A percentile compares a stretch with the other conserved stretches of the same genome.
Evolutionary conservation across 2,113 vertebrate species (phyloP).

Genomic region (Prolemur simus): DNA sequence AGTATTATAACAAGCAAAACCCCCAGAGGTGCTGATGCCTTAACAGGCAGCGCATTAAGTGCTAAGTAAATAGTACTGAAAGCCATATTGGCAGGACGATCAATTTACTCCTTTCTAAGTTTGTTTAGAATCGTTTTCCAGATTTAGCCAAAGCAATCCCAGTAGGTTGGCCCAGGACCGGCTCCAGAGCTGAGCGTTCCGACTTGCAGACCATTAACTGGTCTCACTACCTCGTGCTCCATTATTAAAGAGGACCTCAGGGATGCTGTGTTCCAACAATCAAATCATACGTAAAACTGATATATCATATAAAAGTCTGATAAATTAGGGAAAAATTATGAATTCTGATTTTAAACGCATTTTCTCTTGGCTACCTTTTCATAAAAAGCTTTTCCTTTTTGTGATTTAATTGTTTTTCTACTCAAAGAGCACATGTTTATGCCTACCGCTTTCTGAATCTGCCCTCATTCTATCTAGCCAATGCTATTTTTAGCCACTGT

Average conservation of each 20-base stretch:
- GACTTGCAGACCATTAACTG: neutral
- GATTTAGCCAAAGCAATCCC: neutral
- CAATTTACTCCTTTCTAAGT: neutral
- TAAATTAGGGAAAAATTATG: neutral
- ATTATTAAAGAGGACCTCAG: neutral
- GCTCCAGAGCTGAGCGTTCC: neutral
- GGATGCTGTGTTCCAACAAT: neutral
- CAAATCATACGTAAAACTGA: neutral
- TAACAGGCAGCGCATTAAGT: neutral
- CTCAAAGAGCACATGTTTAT: neutral
- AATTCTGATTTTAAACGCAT: neutral
- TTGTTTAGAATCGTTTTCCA: neutral
- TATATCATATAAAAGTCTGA: neutral
- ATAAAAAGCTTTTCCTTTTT: neutral
- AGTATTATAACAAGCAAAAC: neutral
- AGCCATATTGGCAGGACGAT: neutral
- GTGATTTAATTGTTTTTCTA: neutral
- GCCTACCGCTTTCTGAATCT: neutral
- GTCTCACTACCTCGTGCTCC: neutral
- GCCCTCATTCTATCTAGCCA: neutral
- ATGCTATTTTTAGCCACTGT: neutral
- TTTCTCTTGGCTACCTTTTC: neutral
- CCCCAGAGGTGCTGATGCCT: neutral
- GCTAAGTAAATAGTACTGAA: neutral
- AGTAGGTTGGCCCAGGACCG: neutral